phyloP scores from a whole-genome alignment of 2,113 vertebrate species.

The Pseudorasbora parva region DNA sequence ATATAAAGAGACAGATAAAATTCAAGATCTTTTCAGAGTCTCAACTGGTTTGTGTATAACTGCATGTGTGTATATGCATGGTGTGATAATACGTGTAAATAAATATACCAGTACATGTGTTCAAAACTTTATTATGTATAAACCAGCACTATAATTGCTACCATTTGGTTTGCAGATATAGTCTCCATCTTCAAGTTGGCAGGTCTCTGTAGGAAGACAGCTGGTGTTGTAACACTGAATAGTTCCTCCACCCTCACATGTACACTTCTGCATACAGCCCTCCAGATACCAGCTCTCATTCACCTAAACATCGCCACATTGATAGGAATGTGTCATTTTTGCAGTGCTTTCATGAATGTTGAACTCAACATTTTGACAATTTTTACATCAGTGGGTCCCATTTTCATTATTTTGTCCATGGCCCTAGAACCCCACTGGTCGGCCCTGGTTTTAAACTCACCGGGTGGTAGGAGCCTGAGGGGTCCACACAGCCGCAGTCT shows the following conservation, averaged over 20 bases:
- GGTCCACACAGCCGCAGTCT: conserved; percentile 77
- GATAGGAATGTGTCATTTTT: background rate
- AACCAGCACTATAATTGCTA: conserved; percentile 53
- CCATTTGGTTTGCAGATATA: conserved; percentile 75
- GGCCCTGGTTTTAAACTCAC: conserved; percentile 61
- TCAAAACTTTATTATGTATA: background rate
- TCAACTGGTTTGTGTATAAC: background rate
- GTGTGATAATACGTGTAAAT: background rate
- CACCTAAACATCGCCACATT: conserved; percentile 53
- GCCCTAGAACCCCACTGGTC: background rate
- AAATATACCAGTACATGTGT: background rate
- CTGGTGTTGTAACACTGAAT: conserved; percentile 70
- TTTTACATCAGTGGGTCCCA: background rate
- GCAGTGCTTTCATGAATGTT: background rate
- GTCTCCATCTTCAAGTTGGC: conserved; percentile 74
- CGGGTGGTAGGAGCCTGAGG: conserved; percentile 71
- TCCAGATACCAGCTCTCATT: conserved; percentile 76
- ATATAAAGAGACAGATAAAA: conserved; percentile 37
- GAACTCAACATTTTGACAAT: background rate
- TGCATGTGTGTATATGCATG: background rate
- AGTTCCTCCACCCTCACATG: conserved; percentile 68
- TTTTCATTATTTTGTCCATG: background rate
- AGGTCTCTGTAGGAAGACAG: conserved; percentile 73
- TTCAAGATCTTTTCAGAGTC: background rate
- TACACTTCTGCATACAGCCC: conserved; percentile 75